These are phyloP conservation scores for Lophotriccus pileatus DNA, from an alignment of 2,797 vertebrate genomes.

Conservation along the genomic window DNA sequence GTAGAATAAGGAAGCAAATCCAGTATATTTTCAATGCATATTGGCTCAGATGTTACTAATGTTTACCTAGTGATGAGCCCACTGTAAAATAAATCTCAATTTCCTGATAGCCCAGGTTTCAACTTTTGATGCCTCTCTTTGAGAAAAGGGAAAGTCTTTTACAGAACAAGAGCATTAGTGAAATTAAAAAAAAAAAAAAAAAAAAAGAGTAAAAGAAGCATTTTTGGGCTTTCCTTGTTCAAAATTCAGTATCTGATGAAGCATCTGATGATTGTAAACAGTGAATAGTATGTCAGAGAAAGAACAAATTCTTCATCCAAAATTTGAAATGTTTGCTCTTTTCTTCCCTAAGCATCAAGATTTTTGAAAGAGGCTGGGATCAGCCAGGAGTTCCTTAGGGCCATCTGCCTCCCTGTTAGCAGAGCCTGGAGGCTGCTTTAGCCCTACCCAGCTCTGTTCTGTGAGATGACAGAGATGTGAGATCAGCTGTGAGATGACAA, in stretches of 20 bases:
- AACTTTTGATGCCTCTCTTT: not conserved
- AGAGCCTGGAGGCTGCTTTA: not conserved
- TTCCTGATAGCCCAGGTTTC: not conserved
- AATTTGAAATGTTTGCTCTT: not conserved
- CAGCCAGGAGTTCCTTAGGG: not conserved
- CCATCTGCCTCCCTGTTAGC: not conserved
- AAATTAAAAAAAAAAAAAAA: not conserved
- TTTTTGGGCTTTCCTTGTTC: not conserved
- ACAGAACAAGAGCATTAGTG: not conserved
- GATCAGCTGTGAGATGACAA: not conserved
- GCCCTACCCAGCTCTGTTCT: not conserved
- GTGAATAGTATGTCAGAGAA: not conserved
- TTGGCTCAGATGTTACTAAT: not conserved
- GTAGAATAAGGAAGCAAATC: not conserved
- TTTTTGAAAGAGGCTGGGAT: not conserved
- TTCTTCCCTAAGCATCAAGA: not conserved
- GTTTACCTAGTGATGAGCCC: not conserved
- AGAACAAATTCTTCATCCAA: not conserved
- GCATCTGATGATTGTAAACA: not conserved
- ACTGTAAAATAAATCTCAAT: not conserved
- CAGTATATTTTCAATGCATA: not conserved
- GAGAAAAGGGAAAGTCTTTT: not conserved
- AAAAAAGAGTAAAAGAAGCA: rapidly evolving
- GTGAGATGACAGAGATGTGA: no score
- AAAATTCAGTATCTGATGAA: not conserved